Base-by-base conservation (phyloP, 64 coral and sea anemone genomes). In the Dendrophyllia cribrosa region DNA sequence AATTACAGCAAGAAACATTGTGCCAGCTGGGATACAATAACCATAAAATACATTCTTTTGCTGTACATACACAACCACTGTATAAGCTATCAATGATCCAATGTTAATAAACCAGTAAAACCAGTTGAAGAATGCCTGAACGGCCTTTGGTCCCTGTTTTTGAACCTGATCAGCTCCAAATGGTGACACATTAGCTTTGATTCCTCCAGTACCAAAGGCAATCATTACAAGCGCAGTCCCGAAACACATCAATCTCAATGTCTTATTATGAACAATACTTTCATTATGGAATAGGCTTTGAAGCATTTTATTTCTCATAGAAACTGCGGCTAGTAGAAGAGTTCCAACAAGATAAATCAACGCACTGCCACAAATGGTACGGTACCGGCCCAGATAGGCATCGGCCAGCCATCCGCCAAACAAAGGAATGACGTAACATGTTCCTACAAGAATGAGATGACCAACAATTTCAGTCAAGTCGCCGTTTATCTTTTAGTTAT, bases 91-190 rank as follows among this genome's bases (percentile, higher is more conserved):
- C 59, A 98, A 80, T 48, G 93, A 92, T 0, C 96, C 96, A 56
- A 98, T 69, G 47, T 95, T 98, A 20, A 95, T 98, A 34, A 98
- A 95, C 90, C 90, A 98, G 34, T 98, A 98, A 75, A 95, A 98
- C 96, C 96, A 98, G 69, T 89, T 98, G 26, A 98, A 98, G 82
- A 98, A 98, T 63, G 74, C 58, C 61, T 98, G 93, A 53, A 98
- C 80, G 3, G 96, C 96, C 3, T 70, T 76, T 7, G 90, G 87
- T 34, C 95, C 95, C 45, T 83, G 51, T 0, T 78, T 76, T 43
- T 88, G 71, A 21, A 96, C 79, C 53, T 96, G 91, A 46, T 96
- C 87, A 1, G 95, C 95, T 45, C 95, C 95, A 93, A 96, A 96
- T 3, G 90, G 95, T 7, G 95, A 89, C 6, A 96, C 95, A 58